A percentile compares a stretch with the other conserved stretches of the same genome.
phyloP scores from a whole-genome alignment of 2,888 invertebrate genomes.

The Sarcophaga subvicina region DNA sequence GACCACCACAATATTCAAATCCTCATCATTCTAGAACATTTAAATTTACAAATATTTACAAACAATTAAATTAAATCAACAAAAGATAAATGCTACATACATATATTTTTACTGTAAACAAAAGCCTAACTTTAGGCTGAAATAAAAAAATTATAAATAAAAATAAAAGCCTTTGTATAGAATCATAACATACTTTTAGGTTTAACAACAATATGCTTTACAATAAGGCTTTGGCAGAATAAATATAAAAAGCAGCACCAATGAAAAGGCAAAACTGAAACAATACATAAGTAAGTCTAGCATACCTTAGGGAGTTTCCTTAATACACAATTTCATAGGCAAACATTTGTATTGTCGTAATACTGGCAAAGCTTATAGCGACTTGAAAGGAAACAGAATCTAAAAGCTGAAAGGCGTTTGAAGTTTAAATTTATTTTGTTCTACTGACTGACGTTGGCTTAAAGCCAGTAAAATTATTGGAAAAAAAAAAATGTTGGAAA shows the following conservation, averaged over 20 bases:
- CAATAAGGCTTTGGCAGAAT: neutral
- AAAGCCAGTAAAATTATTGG: neutral
- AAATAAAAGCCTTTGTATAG: neutral
- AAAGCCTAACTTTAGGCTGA: constrained; percentile 16
- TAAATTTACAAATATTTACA: no score
- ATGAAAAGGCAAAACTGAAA: neutral
- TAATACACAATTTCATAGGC: no score
- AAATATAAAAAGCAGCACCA: neutral
- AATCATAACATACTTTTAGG: no score
- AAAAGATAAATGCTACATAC: no score
- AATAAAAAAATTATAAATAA: neutral
- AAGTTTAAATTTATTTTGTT: neutral
- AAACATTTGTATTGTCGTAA: no score
- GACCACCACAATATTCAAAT: no score
- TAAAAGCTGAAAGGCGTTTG: no score
- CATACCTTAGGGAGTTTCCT: neutral
- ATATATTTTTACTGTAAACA: neutral
- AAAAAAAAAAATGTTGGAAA: neutral
- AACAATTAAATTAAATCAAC: no score
- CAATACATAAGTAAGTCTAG: neutral
- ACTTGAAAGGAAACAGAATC: no score
- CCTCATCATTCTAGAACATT: no score
- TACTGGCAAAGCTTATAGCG: no score
- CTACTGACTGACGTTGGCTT: neutral
- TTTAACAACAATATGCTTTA: no score